A percentile compares a stretch with the other conserved stretches of the same genome.
Evolutionary conservation across 2,113 vertebrate species (phyloP).

Genomic region (Grus americana): DNA sequence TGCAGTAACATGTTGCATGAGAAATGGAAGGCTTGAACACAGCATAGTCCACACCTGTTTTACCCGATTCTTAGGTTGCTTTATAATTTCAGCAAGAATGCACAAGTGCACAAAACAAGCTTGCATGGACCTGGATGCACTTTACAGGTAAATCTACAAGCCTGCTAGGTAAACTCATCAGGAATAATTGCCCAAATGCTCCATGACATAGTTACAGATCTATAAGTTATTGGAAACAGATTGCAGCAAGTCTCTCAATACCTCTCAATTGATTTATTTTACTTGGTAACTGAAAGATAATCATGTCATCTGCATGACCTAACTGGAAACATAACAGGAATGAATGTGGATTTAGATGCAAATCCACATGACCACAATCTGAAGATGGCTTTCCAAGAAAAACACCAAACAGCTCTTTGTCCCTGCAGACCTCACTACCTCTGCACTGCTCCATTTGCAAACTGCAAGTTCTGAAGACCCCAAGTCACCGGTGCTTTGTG

Average conservation of each 20-base stretch:
- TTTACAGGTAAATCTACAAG: not conserved
- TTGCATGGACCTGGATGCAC: not conserved
- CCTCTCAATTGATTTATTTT: not conserved
- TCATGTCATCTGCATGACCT: not conserved
- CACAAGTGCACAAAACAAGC: not conserved
- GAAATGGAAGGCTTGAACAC: not conserved
- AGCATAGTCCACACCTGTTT: not conserved
- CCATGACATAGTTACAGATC: not conserved
- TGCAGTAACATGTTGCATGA: not conserved
- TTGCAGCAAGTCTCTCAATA: slow-evolving; percentile 7
- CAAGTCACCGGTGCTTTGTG: not conserved
- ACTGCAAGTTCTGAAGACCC: not conserved
- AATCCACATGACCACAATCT: not conserved
- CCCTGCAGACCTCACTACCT: not conserved
- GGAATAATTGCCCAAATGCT: not conserved
- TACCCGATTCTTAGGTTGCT: not conserved
- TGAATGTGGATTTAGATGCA: not conserved
- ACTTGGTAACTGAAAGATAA: not conserved
- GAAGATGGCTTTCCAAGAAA: slow-evolving; percentile 34
- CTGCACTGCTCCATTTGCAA: not conserved
- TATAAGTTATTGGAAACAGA: not conserved
- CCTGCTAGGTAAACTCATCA: not conserved
- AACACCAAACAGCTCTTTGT: not conserved
- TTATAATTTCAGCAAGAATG: not conserved
- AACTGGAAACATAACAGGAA: not conserved